These are phyloP conservation scores for Pinna nobilis DNA, from an alignment of 1,140 invertebrate species.

Conservation along the genomic window DNA sequence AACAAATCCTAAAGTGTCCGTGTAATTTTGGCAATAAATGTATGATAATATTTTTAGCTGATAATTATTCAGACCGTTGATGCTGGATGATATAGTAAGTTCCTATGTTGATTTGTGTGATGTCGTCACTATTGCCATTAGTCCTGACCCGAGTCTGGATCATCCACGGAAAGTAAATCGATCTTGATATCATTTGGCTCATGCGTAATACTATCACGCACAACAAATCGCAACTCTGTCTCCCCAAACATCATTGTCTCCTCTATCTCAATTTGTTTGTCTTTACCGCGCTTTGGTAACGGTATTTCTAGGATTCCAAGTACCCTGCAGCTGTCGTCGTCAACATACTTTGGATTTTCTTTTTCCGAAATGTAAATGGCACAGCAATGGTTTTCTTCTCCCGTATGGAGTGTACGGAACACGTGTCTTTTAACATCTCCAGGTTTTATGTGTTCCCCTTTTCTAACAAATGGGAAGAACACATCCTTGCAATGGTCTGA, in stretches of 20 bases:
- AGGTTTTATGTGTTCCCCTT: neutral
- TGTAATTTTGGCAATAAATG: too few relatives aligned
- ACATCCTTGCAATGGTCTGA: neutral
- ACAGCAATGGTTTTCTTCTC: neutral
- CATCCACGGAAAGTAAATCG: too few relatives aligned
- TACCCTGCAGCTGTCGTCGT: slow-evolving; percentile 6
- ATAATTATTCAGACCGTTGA: too few relatives aligned
- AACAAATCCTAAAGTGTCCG: too few relatives aligned
- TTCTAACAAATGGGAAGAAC: slow-evolving; percentile 1
- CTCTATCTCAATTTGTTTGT: slow-evolving; percentile 21
- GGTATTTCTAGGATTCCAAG: neutral
- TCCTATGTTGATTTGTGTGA: too few relatives aligned
- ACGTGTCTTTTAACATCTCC: neutral
- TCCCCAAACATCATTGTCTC: slow-evolving; percentile 35
- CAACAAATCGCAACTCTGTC: slow-evolving; percentile 24
- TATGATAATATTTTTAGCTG: too few relatives aligned
- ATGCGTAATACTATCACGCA: too few relatives aligned
- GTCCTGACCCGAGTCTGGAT: too few relatives aligned
- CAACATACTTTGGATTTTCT: slow-evolving; percentile 6
- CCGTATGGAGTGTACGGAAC: neutral
- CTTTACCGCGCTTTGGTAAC: neutral
- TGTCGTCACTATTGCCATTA: too few relatives aligned
- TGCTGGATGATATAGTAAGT: too few relatives aligned
- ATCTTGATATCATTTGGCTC: too few relatives aligned
- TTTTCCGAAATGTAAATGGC: neutral